phyloP scores from a whole-genome alignment of 2,113 vertebrate genomes.

The Chlamydotis undulata region DNA sequence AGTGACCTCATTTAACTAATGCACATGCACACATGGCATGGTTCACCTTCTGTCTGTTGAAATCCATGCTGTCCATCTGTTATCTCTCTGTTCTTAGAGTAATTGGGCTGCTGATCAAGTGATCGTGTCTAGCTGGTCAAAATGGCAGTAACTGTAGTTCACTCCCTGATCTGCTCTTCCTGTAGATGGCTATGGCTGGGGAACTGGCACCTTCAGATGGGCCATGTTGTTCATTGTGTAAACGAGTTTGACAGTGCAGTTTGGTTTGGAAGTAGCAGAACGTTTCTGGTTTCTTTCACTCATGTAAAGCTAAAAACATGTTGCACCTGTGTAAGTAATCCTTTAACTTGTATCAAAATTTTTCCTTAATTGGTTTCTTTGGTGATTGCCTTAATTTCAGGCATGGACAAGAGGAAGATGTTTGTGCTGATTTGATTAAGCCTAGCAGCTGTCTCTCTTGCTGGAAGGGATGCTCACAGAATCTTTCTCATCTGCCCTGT shows the following conservation, averaged over 20 bases:
- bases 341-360: background rate
- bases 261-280: background rate
- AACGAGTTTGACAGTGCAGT: background rate
- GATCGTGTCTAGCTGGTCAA: background rate
- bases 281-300: background rate
- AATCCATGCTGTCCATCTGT: background rate
- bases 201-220: background rate
- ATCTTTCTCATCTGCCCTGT: background rate
- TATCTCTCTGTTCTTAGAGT: background rate
- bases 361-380: background rate
- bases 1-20: background rate
- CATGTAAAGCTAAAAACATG: background rate
- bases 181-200: background rate
- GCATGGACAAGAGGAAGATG: background rate
- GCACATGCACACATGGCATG: no score
- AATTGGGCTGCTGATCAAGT: background rate
- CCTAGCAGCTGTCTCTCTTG: background rate
- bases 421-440: background rate
- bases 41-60: background rate
- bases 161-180: background rate
- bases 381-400: background rate
- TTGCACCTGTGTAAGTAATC: background rate
- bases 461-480: background rate
- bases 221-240: background rate
- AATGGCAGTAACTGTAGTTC: background rate